These are phyloP conservation scores for Geodia barretti DNA, from an alignment of 37 sponge, comb jelly and placozoan species.

Conservation along the genomic window DNA sequence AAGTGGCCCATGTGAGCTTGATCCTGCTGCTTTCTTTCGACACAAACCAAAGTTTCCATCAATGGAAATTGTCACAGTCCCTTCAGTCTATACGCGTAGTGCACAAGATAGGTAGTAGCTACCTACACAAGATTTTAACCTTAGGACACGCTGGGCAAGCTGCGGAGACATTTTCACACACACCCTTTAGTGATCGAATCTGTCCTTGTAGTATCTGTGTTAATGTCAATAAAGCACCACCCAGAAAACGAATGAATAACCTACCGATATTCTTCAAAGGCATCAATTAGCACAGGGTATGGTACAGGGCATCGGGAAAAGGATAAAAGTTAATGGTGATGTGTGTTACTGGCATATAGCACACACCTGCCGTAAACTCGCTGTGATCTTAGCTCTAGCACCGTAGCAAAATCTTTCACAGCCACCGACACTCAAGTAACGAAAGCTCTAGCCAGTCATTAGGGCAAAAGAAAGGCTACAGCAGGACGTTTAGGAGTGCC, in stretches of 20 bases:
- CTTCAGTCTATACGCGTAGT: neutral
- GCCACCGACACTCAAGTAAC: slow-evolving; percentile 11
- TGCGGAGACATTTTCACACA: slow-evolving; percentile 21
- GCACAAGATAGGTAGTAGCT: neutral
- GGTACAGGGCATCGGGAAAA: neutral
- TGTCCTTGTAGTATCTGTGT: neutral
- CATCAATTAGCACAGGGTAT: neutral
- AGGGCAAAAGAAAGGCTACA: slow-evolving; percentile 18
- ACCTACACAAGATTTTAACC: neutral
- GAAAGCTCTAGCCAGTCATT: slow-evolving; percentile 5
- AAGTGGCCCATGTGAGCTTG: neutral
- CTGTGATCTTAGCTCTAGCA: neutral
- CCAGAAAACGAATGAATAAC: too few relatives aligned
- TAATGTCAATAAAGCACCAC: neutral
- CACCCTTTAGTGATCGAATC: neutral
- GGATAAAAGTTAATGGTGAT: neutral
- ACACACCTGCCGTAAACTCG: neutral
- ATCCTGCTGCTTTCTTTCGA: slow-evolving; percentile 19
- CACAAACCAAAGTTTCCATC: slow-evolving; percentile 35
- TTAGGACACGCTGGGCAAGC: slow-evolving; percentile 16
- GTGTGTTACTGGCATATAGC: neutral
- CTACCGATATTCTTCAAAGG: slow-evolving; percentile 24
- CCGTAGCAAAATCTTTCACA: slow-evolving; percentile 9
- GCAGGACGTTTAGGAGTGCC: too few relatives aligned
- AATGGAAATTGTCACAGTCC: slow-evolving; percentile 12